Evolutionary conservation across 2,797 vertebrate species (phyloP), one percentile per base, ranked within the genome.

Genomic region (Clarias fuscus): DNA sequence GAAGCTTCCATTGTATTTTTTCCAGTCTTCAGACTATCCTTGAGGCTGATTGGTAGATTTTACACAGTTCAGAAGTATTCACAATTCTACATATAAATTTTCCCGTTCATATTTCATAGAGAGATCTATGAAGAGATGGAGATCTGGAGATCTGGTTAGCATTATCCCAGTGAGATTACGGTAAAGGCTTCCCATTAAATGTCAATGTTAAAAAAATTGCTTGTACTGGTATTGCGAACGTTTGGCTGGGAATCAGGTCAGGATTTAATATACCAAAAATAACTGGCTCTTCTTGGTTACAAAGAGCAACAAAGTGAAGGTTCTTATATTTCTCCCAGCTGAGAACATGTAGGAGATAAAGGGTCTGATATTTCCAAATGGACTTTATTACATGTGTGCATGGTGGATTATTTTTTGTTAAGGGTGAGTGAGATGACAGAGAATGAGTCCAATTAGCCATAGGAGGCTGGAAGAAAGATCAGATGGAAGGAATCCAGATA

Each of bases 401-500:
- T 37, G 62, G 62, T 8, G 61, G 43, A 48, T 83, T 61, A 59
- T n/a, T 67, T 71, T 48, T 86, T 72, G 82, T 80, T 56, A 68
- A 56, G 7, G 8, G n/a, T 73, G 61, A 85, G 64, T 37, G 81
- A 30, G 70, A 67, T 65, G 68, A 83, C 72, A 68, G 80, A 68
- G 71, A 68, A 82, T 84, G 67, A 79, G 82, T 62, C 83, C 82
- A 71, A 68, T 79, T 68, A 87, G 65, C 27, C 10, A 20, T 53
- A 84, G 62, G 72, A 86, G 84, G 30, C 70, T 58, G 18, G 81
- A 24, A 84, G 85, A 88, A 48, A 76, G 33, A 53, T 37, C 30
- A 37, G 56, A 43, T 73, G 33, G 27, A 89, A 83, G 22, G 64
- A 65, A 85, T 27, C 82, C 85, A 88, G 3, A 68, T 53, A 83